Conservation (phyloP, 1,140 invertebrate genomes). For the Cotesia typhae region DNA sequence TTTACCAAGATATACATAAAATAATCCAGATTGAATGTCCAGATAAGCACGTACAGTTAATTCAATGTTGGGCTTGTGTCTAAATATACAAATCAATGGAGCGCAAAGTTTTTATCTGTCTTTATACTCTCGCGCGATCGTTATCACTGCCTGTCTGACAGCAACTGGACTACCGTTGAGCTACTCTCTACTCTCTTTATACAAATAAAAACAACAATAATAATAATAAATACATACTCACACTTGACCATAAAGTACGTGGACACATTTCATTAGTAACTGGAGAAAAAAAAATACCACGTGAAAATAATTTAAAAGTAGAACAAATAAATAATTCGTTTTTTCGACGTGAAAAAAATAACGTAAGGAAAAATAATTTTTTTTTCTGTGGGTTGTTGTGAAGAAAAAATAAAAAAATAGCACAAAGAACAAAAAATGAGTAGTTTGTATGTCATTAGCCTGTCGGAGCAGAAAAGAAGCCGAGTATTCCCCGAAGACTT, state of each 20-base stretch:
- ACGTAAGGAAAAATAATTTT: no score
- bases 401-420: no score
- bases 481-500: constrained; percentile 13
- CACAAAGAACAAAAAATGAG: not conserved
- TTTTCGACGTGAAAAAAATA: no score
- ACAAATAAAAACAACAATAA: no score
- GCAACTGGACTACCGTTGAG: constrained; percentile 27
- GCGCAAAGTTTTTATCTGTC: constrained; percentile 19
- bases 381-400: no score
- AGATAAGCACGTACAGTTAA: constrained; percentile 1
- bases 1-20: not conserved
- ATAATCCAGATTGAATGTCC: not conserved
- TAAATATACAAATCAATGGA: constrained; percentile 31
- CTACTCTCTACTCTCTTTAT: not conserved
- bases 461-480: constrained; percentile 15
- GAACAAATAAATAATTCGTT: no score
- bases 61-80: constrained; percentile 9
- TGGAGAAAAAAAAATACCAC: no score
- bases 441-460: constrained; percentile 1
- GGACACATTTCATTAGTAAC: no score
- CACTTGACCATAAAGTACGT: not conserved
- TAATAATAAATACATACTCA: not conserved
- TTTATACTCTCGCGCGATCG: constrained; percentile 4
- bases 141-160: constrained; percentile 27
- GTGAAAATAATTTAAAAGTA: no score